phyloP scores from a whole-genome alignment of 2,888 invertebrate species.

The Gortyna flavago region DNA sequence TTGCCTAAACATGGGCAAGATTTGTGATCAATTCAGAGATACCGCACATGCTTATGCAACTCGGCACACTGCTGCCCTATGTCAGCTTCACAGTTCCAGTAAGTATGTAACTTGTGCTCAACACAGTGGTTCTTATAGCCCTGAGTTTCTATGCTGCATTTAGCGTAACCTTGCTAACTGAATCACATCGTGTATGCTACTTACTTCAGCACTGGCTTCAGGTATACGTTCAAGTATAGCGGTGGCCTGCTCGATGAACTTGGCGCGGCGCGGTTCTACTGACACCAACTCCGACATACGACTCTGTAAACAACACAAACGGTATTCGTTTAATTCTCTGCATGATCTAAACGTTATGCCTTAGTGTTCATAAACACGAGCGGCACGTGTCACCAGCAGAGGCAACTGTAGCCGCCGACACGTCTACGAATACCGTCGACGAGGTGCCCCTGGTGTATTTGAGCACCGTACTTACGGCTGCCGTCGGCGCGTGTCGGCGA shows the following conservation, averaged over 20 bases:
- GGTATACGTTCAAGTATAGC: slow-evolving; percentile 91
- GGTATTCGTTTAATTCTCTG: neutral
- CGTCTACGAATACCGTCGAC: too few relatives aligned
- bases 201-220: slow-evolving; percentile 83
- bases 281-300: slow-evolving; percentile 94
- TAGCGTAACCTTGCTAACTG: neutral
- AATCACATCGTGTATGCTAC: neutral
- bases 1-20: neutral
- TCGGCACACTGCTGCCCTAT: too few relatives aligned
- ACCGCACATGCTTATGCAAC: neutral
- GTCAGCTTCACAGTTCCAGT: neutral
- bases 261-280: slow-evolving; percentile 92
- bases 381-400: too few relatives aligned
- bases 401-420: too few relatives aligned
- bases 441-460: too few relatives aligned
- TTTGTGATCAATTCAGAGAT: neutral
- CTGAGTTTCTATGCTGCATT: neutral
- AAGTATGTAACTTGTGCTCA: neutral
- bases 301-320: slow-evolving; percentile 87
- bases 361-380: too few relatives aligned
- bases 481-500: too few relatives aligned
- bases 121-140: neutral
- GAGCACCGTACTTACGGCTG: too few relatives aligned
- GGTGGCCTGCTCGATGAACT: slow-evolving; percentile 94
- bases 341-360: neutral